These are phyloP conservation scores for Trissolcus japonicus DNA, from an alignment of 2,888 invertebrate species.

Conservation along the genomic window DNA sequence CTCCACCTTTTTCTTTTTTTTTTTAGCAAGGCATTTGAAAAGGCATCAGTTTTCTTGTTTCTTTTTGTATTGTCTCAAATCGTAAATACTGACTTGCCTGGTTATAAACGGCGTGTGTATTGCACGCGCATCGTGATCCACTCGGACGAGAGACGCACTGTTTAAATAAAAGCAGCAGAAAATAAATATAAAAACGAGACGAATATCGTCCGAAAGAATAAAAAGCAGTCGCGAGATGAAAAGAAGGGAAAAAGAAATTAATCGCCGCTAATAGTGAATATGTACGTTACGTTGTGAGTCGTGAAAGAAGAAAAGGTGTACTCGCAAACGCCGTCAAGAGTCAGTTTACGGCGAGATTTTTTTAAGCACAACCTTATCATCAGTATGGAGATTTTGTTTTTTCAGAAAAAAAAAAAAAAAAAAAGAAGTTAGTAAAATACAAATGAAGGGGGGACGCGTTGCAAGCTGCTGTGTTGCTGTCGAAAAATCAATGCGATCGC, in stretches of 20 bases:
- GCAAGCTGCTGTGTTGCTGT: neutral
- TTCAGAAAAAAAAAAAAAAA: neutral
- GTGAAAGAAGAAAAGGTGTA: conserved; percentile 30
- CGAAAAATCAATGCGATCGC: conserved; percentile 11
- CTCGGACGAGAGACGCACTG: conserved; percentile 38
- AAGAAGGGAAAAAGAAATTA: conserved; percentile 9
- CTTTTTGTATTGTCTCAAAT: conserved; percentile 69
- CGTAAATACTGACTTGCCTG: conserved; percentile 60
- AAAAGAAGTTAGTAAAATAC: no score
- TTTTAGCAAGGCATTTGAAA: conserved; percentile 71
- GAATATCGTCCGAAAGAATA: no score
- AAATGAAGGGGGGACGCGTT: neutral
- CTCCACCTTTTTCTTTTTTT: conserved; percentile 60
- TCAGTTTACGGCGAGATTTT: conserved; percentile 38
- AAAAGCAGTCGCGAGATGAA: conserved; percentile 7
- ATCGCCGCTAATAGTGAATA: neutral
- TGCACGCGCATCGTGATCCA: conserved; percentile 54
- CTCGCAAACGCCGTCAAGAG: conserved; percentile 42
- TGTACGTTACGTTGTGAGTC: no score
- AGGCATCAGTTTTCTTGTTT: conserved; percentile 71
- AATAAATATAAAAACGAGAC: conserved; percentile 4
- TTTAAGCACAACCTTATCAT: conserved; percentile 6
- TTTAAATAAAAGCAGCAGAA: conserved; percentile 25
- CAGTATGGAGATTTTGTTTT: conserved; percentile 17
- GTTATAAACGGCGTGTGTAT: conserved; percentile 44